A percentile compares a stretch with the other conserved stretches of the same genome.
These are phyloP conservation scores for Calcarius ornatus DNA, from an alignment of 2,113 vertebrate species.

Conservation along the genomic window DNA sequence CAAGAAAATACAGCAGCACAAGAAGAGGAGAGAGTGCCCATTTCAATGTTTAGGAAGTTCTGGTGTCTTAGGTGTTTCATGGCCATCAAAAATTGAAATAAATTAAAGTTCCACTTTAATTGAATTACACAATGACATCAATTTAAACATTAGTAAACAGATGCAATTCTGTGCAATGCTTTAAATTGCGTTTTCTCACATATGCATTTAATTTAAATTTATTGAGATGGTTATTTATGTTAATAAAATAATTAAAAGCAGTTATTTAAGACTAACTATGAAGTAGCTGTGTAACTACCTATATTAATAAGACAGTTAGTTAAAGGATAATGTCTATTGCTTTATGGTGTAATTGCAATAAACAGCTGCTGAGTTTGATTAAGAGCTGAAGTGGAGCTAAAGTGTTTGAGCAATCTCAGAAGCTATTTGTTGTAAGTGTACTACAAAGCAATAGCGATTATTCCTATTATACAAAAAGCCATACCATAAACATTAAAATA, in stretches of 20 bases:
- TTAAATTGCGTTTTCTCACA: slow-evolving; percentile 54
- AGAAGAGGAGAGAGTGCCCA: background rate
- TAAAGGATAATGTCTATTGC: slow-evolving; percentile 71
- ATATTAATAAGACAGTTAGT: slow-evolving; percentile 76
- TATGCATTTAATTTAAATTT: slow-evolving; percentile 72
- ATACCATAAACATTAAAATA: slow-evolving; percentile 42
- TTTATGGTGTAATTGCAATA: slow-evolving; percentile 73
- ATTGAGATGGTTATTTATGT: slow-evolving; percentile 72
- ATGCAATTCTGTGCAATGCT: slow-evolving; percentile 56
- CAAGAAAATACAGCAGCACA: background rate
- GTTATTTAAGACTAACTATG: slow-evolving; percentile 73
- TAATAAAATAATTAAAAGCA: slow-evolving; percentile 75
- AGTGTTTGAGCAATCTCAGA: slow-evolving; percentile 65
- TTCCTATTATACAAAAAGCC: slow-evolving; percentile 52
- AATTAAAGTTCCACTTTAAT: slow-evolving; percentile 45
- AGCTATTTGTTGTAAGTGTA: slow-evolving; percentile 62
- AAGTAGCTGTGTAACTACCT: slow-evolving; percentile 73
- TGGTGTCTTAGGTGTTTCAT: background rate
- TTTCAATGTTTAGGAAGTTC: background rate
- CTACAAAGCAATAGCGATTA: slow-evolving; percentile 55
- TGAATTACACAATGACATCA: slow-evolving; percentile 36
- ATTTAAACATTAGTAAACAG: slow-evolving; percentile 66
- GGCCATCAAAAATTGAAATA: background rate
- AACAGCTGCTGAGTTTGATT: slow-evolving; percentile 76
- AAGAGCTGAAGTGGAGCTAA: slow-evolving; percentile 70